Base-by-base conservation (phyloP, 2,888 invertebrate genomes). In the Thera britannica region DNA sequence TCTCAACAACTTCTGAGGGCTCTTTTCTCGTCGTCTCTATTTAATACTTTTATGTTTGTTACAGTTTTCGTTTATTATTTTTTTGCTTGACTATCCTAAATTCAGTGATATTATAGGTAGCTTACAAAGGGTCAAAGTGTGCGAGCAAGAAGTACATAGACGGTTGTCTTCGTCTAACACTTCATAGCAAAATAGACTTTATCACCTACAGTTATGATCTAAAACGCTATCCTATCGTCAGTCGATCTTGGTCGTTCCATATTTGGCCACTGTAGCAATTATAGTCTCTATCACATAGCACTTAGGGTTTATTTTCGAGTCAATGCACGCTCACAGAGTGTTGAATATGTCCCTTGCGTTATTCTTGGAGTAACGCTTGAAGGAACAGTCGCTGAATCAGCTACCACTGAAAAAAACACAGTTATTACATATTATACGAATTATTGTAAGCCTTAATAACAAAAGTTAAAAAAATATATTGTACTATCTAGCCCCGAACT, bases 371-470 rank as follows among this genome's bases (percentile, higher is more conserved):
- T 92, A 93, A 78, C 93, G 93, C 88, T 82, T 90, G 79, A 87
- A 89, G 84, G 93, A 92, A 83, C 90, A 90, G 83, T 93, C 93
- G 90, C 93, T 93, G 88, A 93, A 93, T 93, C 93, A 93, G 93
- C 93, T 93, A 78, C 93, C 93, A 86, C 93, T 93, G 89, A 0
- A 90, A 91, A 35, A 70, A 58, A 58, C 46, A 9, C 34, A 3
- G 35, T 58, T 44, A 1, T 41, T 11, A 4, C 1, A 46, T 3
- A 46, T 7, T 46, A 46, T 4, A 46, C 46, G 2, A 7, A 38
- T 23, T 23, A 23, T 23, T n/a, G n/a, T n/a, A n/a, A n/a, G 23
- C 23, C 23, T 23, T 23, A 1, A 23, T 23, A 23, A 23, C 23
- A 23, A 23, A 23, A 23, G 23, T 23, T 23, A 23, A 23, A 23